Base-by-base conservation (phyloP, 2,888 invertebrate species). In the Lathronympha strigana region DNA sequence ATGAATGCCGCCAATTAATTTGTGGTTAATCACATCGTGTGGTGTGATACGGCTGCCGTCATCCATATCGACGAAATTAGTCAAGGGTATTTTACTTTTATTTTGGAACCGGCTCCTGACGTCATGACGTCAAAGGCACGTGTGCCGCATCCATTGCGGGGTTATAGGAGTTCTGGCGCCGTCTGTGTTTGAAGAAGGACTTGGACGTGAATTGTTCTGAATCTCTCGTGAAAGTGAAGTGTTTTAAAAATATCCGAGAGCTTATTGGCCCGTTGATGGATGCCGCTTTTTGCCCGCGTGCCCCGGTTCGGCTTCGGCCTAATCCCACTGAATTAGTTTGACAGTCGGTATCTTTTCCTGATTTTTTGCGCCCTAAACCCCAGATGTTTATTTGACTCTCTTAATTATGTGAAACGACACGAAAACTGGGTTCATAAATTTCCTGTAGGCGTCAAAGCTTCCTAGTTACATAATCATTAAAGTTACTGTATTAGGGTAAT, bases 241-340 rank as follows among this genome's bases (percentile, higher is more conserved):
- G 54, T 54, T 66, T 77, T 79, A 80, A 81, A 83, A 83, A 83
- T 83, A 84, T 76, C 78, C 72, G 72, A 69, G 69, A 71, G 75
- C 76, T 79, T 77, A 80, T 82, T 79, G 79, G 73, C 73, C 62
- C 70, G 76, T 75, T 91, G 90, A 90, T 89, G 82, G 86, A 91
- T 91, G 85, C 73, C 70, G 67, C 80, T 90, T 91, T 90, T 91
- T 90, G 87, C 84, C 83, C 86, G 86, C 84, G 83, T 83, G 80
- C 83, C 81, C 79, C 75, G 73, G 69, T 72, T 72, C 74, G 69
- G 55, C 57, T 69, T 73, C 68, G 68, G 71, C 76, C 81, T 87
- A 86, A 90, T 86, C 86, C 86, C 79, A 72, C 75, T 77, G 88
- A 84, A 87, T 90, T 88, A 90, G 82, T 86, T 86, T 86, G 90